phyloP scores from a whole-genome alignment of 2,113 vertebrate genomes.

The Lamprologus sp. region DNA sequence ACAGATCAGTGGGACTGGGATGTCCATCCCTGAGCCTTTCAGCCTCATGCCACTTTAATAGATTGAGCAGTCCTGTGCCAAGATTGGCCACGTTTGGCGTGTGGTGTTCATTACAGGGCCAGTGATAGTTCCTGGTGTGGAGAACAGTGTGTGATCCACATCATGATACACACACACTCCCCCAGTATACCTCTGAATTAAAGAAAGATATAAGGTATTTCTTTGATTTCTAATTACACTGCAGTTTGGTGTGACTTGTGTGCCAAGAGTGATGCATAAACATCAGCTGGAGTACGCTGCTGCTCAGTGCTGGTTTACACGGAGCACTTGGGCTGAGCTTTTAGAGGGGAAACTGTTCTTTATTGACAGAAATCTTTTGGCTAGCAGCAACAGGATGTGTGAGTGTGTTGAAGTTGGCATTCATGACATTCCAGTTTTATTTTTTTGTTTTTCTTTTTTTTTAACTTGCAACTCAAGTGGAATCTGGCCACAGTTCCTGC shows the following conservation, averaged over 20 bases:
- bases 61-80: conserved; percentile 25
- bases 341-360: neutral
- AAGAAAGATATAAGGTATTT: neutral
- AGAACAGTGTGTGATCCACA: conserved; percentile 33
- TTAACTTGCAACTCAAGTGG: neutral
- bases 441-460: neutral
- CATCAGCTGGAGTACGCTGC: neutral
- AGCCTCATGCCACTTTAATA: conserved; percentile 25
- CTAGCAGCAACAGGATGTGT: neutral
- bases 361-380: neutral
- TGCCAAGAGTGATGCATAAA: neutral
- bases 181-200: neutral
- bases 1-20: neutral
- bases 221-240: neutral
- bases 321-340: neutral
- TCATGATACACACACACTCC: conserved; percentile 5
- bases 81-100: conserved; percentile 24
- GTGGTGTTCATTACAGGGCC: conserved; percentile 49
- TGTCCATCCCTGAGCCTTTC: conserved; percentile 2
- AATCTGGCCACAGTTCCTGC: neutral
- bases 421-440: neutral
- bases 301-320: neutral
- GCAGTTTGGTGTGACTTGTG: neutral
- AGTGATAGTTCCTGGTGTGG: conserved; percentile 25
- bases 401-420: neutral